Evolutionary conservation across 2,113 vertebrate species (phyloP).

Genomic region (Pelobates fuscus): DNA sequence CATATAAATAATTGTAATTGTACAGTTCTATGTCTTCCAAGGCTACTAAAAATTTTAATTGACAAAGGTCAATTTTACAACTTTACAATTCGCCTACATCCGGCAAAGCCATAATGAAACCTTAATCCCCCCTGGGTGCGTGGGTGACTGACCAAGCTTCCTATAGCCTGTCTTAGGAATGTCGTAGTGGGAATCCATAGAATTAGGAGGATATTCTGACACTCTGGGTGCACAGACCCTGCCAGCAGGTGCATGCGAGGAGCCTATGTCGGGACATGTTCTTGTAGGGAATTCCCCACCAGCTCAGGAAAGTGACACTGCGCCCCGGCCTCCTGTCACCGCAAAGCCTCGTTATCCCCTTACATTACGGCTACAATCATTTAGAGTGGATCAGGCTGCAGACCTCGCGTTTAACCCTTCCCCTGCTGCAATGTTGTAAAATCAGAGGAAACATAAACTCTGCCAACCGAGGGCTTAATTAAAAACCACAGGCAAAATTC

Average conservation of each 20-base stretch:
- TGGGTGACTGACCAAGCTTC: neutral
- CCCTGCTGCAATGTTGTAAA: slow-evolving; percentile 12
- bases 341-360: slow-evolving; percentile 29
- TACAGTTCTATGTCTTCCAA: too few relatives aligned
- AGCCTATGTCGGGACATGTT: slow-evolving; percentile 48
- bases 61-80: too few relatives aligned
- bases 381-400: neutral
- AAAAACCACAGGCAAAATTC: too few relatives aligned
- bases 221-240: slow-evolving; percentile 3
- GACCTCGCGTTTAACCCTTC: slow-evolving; percentile 1
- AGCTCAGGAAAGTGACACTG: slow-evolving; percentile 16
- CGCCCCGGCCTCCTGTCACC: slow-evolving; percentile 21
- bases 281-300: slow-evolving; percentile 39
- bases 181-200: slow-evolving; percentile 15
- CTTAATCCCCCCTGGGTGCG: neutral
- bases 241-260: slow-evolving; percentile 31
- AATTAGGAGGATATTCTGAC: slow-evolving; percentile 2
- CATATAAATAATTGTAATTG: too few relatives aligned
- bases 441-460: too few relatives aligned
- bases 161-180: slow-evolving; percentile 25
- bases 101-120: too few relatives aligned
- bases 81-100: too few relatives aligned
- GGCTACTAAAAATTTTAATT: too few relatives aligned
- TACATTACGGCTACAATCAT: slow-evolving; percentile 21
- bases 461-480: too few relatives aligned